These are phyloP conservation scores for Cyanistes caeruleus DNA, from an alignment of 2,113 vertebrate genomes.

Conservation along the genomic window DNA sequence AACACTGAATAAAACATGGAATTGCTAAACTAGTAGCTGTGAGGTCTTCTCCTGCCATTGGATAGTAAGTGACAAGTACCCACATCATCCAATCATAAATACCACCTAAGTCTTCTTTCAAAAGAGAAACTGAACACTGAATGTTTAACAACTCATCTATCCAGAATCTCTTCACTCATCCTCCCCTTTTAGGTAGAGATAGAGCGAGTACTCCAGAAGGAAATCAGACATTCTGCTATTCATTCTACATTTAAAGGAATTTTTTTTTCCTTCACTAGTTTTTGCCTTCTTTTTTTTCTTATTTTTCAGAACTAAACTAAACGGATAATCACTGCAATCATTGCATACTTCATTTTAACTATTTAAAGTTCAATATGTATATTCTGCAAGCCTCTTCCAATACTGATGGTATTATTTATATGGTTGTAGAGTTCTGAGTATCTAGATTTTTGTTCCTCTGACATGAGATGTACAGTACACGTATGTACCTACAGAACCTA, in stretches of 20 bases:
- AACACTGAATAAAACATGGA: background rate
- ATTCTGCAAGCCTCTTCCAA: background rate
- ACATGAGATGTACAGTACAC: background rate
- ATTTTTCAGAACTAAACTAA: background rate
- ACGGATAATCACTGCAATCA: background rate
- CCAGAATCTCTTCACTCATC: background rate
- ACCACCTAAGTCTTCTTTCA: background rate
- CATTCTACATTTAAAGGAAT: background rate
- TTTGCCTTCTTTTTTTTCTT: background rate
- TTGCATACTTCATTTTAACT: background rate
- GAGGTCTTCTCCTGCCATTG: background rate
- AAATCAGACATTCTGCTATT: background rate
- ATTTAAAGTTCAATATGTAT: background rate
- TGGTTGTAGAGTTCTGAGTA: background rate
- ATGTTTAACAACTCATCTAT: background rate
- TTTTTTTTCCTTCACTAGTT: background rate
- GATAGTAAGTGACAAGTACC: background rate
- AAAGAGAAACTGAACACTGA: background rate
- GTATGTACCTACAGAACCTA: background rate
- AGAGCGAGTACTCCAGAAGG: background rate
- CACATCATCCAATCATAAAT: background rate
- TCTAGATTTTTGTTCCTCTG: background rate
- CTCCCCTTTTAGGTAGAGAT: background rate
- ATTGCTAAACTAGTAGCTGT: background rate
- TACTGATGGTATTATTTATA: background rate